A percentile compares a stretch with the other conserved stretches of the same genome.
These are phyloP conservation scores for Lycocorax pyrrhopterus DNA, from an alignment of 2,113 vertebrate genomes.

Conservation along the genomic window DNA sequence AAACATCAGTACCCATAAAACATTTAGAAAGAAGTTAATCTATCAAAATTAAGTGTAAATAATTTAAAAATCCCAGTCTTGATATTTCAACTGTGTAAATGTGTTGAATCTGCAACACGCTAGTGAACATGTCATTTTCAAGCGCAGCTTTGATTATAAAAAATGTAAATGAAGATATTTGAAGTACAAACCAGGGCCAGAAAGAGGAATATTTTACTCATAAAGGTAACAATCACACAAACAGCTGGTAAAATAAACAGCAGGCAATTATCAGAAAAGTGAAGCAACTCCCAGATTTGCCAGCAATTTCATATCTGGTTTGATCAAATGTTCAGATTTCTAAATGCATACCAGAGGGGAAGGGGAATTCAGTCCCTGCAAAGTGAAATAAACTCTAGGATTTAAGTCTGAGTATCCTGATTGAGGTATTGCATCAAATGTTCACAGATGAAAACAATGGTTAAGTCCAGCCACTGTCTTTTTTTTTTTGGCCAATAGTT, in stretches of 20 bases:
- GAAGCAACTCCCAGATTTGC: background rate
- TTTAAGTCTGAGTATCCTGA: background rate
- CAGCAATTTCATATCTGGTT: background rate
- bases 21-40: constrained; percentile 55
- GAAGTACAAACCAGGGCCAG: background rate
- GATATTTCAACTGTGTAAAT: constrained; percentile 38
- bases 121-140: constrained; percentile 36
- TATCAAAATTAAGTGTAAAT: constrained; percentile 36
- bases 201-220: background rate
- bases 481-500: background rate
- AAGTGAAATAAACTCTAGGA: background rate
- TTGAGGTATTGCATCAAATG: background rate
- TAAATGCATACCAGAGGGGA: background rate
- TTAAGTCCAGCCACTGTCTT: background rate
- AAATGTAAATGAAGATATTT: constrained; percentile 45
- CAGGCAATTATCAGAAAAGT: background rate
- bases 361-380: background rate
- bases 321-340: background rate
- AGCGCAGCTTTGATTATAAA: constrained; percentile 20
- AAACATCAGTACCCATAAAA: constrained; percentile 31
- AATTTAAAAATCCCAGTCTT: constrained; percentile 29
- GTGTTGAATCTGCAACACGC: constrained; percentile 30
- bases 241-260: background rate
- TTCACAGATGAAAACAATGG: background rate
- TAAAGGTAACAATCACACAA: background rate